Evolutionary conservation across 2,113 vertebrate genomes (phyloP).

Genomic region (Stegastes partitus): DNA sequence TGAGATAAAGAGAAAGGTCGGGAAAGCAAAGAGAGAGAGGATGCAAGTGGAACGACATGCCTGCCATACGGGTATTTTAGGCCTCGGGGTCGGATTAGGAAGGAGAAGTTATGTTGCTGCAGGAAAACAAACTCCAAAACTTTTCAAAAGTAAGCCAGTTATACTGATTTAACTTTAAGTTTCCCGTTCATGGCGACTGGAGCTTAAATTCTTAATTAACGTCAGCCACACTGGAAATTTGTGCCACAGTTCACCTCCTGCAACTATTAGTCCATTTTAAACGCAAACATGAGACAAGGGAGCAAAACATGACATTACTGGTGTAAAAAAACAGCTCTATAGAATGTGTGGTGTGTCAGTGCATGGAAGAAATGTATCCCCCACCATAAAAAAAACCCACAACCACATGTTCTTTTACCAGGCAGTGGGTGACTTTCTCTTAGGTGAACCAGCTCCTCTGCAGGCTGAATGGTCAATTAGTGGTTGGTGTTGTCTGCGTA

Average conservation of each 20-base stretch:
- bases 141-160: slow-evolving; percentile 1
- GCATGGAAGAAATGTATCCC: slow-evolving; percentile 56
- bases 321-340: neutral
- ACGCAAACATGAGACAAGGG: no score
- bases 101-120: slow-evolving; percentile 4
- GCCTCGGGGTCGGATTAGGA: slow-evolving; percentile 32
- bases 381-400: slow-evolving; percentile 46
- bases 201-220: neutral
- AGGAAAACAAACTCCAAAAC: slow-evolving; percentile 33
- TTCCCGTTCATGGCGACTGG: neutral
- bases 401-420: slow-evolving; percentile 63
- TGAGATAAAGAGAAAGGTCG: neutral
- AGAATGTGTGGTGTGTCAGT: slow-evolving; percentile 5
- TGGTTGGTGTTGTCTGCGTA: slow-evolving; percentile 55
- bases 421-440: slow-evolving; percentile 37
- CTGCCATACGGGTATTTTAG: slow-evolving; percentile 39
- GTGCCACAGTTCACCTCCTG: neutral
- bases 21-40: neutral
- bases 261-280: neutral
- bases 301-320: slow-evolving; percentile 1
- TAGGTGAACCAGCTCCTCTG: slow-evolving; percentile 58
- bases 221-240: neutral
- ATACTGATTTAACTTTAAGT: slow-evolving; percentile 23
- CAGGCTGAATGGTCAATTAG: slow-evolving; percentile 49
- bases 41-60: slow-evolving; percentile 5